Evolutionary conservation across 2,888 invertebrate genomes (phyloP).

Genomic region (Heliconius charithonia): DNA sequence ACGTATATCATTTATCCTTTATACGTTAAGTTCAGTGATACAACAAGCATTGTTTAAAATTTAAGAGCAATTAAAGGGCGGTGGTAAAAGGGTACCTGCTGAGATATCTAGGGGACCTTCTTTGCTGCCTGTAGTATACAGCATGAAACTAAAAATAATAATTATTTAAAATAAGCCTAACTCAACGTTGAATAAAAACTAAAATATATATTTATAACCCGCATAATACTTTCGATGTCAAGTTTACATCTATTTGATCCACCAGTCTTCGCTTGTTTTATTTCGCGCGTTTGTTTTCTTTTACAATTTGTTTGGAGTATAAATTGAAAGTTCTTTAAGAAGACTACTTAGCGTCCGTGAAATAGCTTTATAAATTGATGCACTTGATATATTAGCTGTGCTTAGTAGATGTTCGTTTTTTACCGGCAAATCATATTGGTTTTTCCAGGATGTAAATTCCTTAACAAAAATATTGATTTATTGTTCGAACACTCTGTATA

Average conservation of each 20-base stretch:
- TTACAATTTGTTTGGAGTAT: constrained; percentile 10
- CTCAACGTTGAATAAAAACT: too few species aligned
- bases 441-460: not conserved
- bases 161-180: too few species aligned
- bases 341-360: constrained; percentile 1
- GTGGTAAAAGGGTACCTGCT: too few species aligned
- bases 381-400: not conserved
- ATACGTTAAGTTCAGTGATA: too few species aligned
- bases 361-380: constrained; percentile 11
- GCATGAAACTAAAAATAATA: too few species aligned
- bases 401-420: not conserved
- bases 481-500: too few species aligned
- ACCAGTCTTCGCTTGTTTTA: not conserved
- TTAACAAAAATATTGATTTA: too few species aligned
- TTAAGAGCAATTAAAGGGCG: too few species aligned
- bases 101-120: too few species aligned
- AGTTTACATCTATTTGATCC: constrained; percentile 7
- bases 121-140: too few species aligned
- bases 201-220: not conserved
- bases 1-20: too few species aligned
- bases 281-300: not conserved
- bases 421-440: not conserved
- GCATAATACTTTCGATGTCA: not conserved
- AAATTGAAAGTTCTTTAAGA: constrained; percentile 10
- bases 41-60: too few species aligned